Conservation (phyloP, 2,888 invertebrate genomes). For the Drosophila putrida region DNA sequence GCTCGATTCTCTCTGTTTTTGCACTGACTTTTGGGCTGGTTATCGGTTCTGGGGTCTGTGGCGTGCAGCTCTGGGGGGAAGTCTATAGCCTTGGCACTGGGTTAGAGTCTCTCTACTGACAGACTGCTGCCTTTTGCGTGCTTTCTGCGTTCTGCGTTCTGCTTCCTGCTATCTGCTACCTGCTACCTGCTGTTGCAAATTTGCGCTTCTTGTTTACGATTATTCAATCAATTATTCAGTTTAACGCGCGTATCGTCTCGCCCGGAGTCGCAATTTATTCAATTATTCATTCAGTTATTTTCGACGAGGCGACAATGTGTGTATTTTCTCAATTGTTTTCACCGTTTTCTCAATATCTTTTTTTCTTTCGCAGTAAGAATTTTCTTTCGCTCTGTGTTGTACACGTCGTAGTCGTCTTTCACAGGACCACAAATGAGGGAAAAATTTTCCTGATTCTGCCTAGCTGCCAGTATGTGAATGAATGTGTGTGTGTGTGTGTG, state of each 20-base stretch:
- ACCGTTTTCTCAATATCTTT: constrained; percentile 24
- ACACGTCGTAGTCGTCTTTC: constrained; percentile 52
- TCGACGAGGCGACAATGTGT: constrained; percentile 17
- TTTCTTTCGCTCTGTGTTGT: constrained; percentile 40
- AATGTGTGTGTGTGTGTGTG: constrained; percentile 17
- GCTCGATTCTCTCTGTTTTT: constrained; percentile 25
- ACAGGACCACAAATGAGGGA: constrained; percentile 63
- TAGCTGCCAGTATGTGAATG: not conserved
- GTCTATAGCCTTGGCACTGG: constrained; percentile 68
- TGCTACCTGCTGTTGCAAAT: constrained; percentile 30
- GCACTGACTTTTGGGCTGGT: constrained; percentile 16
- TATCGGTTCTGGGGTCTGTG: constrained; percentile 19
- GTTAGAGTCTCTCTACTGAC: constrained; percentile 9
- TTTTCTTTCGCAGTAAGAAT: constrained; percentile 15
- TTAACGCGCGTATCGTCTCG: constrained; percentile 49
- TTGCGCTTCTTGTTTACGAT: constrained; percentile 59
- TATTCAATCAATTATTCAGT: constrained; percentile 74
- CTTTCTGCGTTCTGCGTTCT: not conserved
- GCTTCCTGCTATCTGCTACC: constrained; percentile 1
- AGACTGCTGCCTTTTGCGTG: constrained; percentile 8
- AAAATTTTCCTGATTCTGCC: constrained; percentile 47
- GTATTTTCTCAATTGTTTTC: constrained; percentile 33
- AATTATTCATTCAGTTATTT: constrained; percentile 51
- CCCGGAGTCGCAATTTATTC: constrained; percentile 39
- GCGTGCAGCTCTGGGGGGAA: constrained; percentile 21